phyloP scores from a whole-genome alignment of 2,797 vertebrate genomes.

The Leuciscus waleckii region DNA sequence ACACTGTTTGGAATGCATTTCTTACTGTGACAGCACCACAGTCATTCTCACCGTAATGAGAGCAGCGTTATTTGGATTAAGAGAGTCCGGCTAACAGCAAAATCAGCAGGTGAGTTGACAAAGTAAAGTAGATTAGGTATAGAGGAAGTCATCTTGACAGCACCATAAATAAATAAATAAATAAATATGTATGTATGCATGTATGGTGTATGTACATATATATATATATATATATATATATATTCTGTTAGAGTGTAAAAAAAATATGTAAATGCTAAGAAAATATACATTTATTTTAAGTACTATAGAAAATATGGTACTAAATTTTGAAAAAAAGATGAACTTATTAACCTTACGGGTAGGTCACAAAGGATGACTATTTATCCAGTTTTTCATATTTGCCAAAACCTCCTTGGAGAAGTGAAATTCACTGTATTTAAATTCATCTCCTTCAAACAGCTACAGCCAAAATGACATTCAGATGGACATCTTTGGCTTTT shows the following conservation, averaged over 20 bases:
- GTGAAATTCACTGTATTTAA: background rate
- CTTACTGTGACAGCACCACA: constrained; percentile 49
- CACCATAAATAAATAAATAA: too few relatives aligned
- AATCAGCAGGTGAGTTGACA: constrained; percentile 30
- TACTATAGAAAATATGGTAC: too few relatives aligned
- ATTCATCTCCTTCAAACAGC: background rate
- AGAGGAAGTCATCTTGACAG: constrained; percentile 12
- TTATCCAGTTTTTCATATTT: background rate
- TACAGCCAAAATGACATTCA: background rate
- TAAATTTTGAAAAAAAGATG: too few relatives aligned
- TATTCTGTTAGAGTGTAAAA: background rate
- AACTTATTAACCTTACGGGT: background rate
- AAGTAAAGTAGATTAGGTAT: constrained; percentile 18
- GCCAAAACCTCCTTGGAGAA: background rate
- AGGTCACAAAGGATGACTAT: background rate
- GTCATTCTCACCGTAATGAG: constrained; percentile 52
- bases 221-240: background rate
- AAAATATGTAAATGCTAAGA: background rate
- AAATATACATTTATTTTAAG: background rate
- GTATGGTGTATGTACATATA: too few relatives aligned
- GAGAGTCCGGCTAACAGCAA: constrained; percentile 46
- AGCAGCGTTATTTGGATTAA: constrained; percentile 50
- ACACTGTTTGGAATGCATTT: constrained; percentile 39
- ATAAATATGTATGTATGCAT: background rate
- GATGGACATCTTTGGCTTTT: background rate